A percentile compares a stretch with the other conserved stretches of the same genome.
Conservation (phyloP, 2,888 invertebrate species). For the Pardosa pseudoannulata region DNA sequence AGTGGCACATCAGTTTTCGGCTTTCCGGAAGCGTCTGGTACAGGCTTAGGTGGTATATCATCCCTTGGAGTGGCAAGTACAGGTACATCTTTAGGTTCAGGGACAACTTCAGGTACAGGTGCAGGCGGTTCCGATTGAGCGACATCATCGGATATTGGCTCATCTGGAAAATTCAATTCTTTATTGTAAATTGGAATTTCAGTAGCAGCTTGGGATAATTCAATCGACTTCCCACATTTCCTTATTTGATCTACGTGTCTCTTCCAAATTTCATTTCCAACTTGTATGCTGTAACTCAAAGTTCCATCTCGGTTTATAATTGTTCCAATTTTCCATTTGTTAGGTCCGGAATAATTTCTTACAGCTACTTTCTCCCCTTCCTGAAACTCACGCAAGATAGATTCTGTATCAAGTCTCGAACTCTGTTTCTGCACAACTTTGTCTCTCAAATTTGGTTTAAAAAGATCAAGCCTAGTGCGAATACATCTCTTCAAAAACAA, state of each 20-base stretch:
- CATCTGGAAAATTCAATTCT: constrained; percentile 44
- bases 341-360: constrained; percentile 51
- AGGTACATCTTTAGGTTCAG: no score
- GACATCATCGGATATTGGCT: no score
- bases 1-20: no score
- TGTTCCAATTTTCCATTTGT: constrained; percentile 26
- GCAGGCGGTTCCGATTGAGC: no score
- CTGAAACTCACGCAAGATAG: constrained; percentile 51
- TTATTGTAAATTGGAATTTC: constrained; percentile 43
- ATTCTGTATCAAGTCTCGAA: constrained; percentile 46
- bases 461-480: constrained; percentile 32
- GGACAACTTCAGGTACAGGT: no score
- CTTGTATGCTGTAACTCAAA: no score
- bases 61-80: no score
- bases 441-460: constrained; percentile 43
- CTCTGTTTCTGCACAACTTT: constrained; percentile 40
- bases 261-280: no score
- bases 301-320: no score
- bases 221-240: constrained; percentile 46
- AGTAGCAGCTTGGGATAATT: constrained; percentile 46
- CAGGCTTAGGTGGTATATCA: no score
- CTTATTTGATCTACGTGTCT: constrained; percentile 18
- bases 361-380: constrained; percentile 48
- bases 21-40: no score
- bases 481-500: constrained; percentile 42